These are phyloP conservation scores for Cottus gobio DNA, from an alignment of 2,113 vertebrate genomes.

Conservation along the genomic window DNA sequence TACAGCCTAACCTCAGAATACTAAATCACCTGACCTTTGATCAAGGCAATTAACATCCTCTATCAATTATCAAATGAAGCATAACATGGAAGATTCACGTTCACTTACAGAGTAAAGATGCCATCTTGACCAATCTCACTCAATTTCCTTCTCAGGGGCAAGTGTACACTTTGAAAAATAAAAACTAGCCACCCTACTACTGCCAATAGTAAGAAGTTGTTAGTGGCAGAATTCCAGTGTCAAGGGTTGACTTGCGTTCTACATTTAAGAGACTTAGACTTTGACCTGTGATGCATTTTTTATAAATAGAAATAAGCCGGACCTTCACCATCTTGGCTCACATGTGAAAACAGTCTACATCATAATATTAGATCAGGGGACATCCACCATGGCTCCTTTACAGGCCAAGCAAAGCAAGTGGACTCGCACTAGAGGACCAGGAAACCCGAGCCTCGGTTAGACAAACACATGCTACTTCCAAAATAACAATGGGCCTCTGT, in stretches of 20 bases:
- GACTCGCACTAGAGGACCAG: constrained; percentile 51
- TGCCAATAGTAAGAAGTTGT: background rate
- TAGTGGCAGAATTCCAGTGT: background rate
- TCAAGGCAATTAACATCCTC: constrained; percentile 78
- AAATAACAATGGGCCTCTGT: constrained; percentile 86
- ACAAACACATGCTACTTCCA: constrained; percentile 88
- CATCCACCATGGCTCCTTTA: constrained; percentile 73
- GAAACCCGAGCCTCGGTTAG: constrained; percentile 85
- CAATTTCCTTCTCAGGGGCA: constrained; percentile 37
- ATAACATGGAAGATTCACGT: constrained; percentile 57
- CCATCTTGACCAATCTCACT: constrained; percentile 43
- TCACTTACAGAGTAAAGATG: constrained; percentile 53
- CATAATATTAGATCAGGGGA: constrained; percentile 5
- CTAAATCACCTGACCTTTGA: constrained; percentile 76
- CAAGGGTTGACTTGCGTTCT: background rate
- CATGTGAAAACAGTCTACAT: background rate
- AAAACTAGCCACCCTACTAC: background rate
- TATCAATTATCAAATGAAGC: constrained; percentile 79
- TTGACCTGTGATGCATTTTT: background rate
- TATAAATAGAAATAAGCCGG: background rate
- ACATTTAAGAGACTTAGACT: background rate
- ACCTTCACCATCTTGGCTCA: background rate
- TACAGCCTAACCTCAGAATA: constrained; percentile 70
- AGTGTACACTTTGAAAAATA: constrained; percentile 12
- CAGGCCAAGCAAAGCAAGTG: constrained; percentile 59